Conservation (phyloP, 2,888 invertebrate genomes). For the Andrena dorsata region DNA sequence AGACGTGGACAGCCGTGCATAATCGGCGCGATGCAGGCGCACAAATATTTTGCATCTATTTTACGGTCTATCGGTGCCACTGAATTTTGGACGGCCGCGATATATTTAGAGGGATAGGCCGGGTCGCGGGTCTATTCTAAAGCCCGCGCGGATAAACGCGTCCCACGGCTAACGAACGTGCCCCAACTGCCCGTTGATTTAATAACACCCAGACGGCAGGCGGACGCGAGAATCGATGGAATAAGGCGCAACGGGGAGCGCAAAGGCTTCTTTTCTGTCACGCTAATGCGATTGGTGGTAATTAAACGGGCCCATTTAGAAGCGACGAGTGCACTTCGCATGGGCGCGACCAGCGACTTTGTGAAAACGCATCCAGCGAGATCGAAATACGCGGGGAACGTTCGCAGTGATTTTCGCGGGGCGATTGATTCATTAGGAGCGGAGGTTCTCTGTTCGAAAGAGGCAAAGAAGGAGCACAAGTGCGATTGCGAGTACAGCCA, state of each 20-base stretch:
- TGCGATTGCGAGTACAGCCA: constrained; percentile 1
- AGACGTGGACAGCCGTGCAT: constrained; percentile 9
- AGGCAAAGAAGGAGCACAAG: not conserved
- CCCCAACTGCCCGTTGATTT: constrained; percentile 26
- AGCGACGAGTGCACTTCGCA: constrained; percentile 20
- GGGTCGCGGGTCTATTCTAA: constrained; percentile 31
- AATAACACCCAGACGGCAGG: constrained; percentile 44
- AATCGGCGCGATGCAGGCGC: constrained; percentile 23
- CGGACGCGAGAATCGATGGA: constrained; percentile 46
- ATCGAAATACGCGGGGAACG: constrained; percentile 44
- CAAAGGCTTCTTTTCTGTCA: constrained; percentile 28
- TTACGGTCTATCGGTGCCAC: constrained; percentile 35
- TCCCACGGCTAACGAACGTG: constrained; percentile 14
- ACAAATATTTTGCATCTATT: constrained; percentile 52
- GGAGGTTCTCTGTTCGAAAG: constrained; percentile 19
- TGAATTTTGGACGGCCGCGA: constrained; percentile 42
- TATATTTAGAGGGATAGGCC: constrained; percentile 48
- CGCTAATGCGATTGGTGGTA: constrained; percentile 50
- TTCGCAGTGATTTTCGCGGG: constrained; percentile 34
- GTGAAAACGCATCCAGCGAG: constrained; percentile 12
- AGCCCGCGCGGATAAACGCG: not conserved
- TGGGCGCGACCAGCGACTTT: constrained; percentile 27
- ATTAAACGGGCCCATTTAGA: constrained; percentile 50
- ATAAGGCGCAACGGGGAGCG: constrained; percentile 6
- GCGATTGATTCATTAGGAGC: constrained; percentile 34